phyloP scores from a whole-genome alignment of 2,888 invertebrate species.

The Lasioglossum pauxillum region DNA sequence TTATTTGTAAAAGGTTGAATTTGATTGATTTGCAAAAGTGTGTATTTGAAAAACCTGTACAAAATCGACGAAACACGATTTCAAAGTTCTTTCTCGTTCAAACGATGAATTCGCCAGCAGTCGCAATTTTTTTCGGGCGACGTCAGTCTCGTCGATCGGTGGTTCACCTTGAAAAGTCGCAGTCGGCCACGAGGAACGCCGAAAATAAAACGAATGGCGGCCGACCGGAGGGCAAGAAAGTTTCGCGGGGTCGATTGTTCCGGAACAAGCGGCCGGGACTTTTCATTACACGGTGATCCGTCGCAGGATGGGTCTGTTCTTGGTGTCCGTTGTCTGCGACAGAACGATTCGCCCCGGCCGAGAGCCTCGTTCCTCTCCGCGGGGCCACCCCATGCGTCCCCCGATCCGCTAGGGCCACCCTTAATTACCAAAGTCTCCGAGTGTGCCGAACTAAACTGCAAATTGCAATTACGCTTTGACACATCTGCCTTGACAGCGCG shows the following conservation, averaged over 20 bases:
- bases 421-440: constrained; percentile 69
- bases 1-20: no score
- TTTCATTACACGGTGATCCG: constrained; percentile 62
- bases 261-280: constrained; percentile 27
- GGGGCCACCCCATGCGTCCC: neutral
- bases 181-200: neutral
- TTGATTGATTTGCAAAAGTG: no score
- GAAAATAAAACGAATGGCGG: neutral
- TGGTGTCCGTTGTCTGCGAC: constrained; percentile 11
- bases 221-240: neutral
- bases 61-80: no score
- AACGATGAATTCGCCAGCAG: no score
- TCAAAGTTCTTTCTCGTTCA: no score
- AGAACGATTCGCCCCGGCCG: constrained; percentile 46
- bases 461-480: constrained; percentile 76
- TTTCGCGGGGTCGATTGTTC: neutral
- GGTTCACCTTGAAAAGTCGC: neutral
- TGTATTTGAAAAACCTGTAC: no score
- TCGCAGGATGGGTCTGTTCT: constrained; percentile 19
- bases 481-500: constrained; percentile 72
- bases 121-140: neutral
- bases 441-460: constrained; percentile 66
- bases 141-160: neutral
- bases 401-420: constrained; percentile 18
- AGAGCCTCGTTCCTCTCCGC: neutral